These are phyloP conservation scores for Podabrus alpinus DNA, from an alignment of 2,888 invertebrate genomes.

Conservation along the genomic window DNA sequence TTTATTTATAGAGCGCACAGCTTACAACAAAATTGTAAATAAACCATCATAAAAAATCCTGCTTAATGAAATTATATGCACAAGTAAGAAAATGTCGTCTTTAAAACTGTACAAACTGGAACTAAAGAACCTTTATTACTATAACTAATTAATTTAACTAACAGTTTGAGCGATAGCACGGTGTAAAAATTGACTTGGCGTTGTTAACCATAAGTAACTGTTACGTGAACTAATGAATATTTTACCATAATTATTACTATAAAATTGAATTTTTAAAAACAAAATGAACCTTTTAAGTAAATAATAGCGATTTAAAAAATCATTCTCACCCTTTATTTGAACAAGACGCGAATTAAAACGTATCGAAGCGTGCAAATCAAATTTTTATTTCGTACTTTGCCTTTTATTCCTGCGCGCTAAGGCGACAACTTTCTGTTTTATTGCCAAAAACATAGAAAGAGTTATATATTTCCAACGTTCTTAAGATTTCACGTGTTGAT, in stretches of 20 bases:
- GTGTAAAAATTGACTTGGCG: neutral
- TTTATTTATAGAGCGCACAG: neutral
- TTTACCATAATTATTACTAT: neutral
- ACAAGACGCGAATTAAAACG: conserved; percentile 46
- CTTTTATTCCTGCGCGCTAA: neutral
- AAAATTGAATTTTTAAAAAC: conserved; percentile 6
- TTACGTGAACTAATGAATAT: neutral
- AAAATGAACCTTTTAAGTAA: conserved; percentile 23
- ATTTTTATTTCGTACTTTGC: conserved; percentile 40
- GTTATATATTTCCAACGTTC: conserved; percentile 11
- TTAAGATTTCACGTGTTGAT: conserved; percentile 47
- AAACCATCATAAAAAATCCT: neutral
- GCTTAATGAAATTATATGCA: neutral
- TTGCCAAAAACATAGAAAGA: neutral
- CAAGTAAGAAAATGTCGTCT: neutral
- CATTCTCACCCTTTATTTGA: conserved; percentile 43
- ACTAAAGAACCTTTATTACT: neutral
- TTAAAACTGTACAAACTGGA: neutral
- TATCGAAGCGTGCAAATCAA: conserved; percentile 46
- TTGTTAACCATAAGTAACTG: neutral
- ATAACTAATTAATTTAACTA: neutral
- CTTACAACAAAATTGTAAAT: neutral
- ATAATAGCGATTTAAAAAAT: conserved; percentile 30
- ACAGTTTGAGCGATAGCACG: neutral
- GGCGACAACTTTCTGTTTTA: neutral